Base-by-base conservation (phyloP, 2,888 invertebrate genomes). In the Ectemnius cavifrons region DNA sequence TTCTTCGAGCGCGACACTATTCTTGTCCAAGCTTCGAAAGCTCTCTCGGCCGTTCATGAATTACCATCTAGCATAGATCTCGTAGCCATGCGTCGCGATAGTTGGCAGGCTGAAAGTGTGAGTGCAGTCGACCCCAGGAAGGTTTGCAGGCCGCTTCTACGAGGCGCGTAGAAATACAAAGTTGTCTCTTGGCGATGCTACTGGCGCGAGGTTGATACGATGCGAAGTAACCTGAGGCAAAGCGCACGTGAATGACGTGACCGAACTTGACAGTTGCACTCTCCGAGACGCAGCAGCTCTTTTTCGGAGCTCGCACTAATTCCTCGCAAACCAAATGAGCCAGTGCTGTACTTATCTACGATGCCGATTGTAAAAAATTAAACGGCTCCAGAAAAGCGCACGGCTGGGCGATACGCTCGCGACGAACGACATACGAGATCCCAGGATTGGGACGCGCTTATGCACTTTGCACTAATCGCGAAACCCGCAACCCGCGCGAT, bases 31-130 rank as follows among this genome's bases (percentile, higher is more conserved):
- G 71, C 67, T 67, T 72, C 63, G 60, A 66, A 67, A 37, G 69
- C 65, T 58, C 65, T 58, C 58, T 71, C 58, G 52, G 58, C 45
- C 45, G 59, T 75, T 84, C 83, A 85, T 78, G 80, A 84, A 84
- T 82, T 86, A 88, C 79, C 89, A 89, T 89, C 89, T 88, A 88
- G 82, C 77, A 80, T 78, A 27, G 73, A 66, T 74, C 57, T 67
- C 59, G 23, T 66, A 73, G 67, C 78, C 78, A 80, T 82, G 65
- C 56, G 73, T 76, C 63, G 70, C 23, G 18, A 59, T 58, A 59
- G 59, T 63, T 37, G 59, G 58, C 65, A 70, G 49, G 18, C 81
- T 81, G 62, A 37, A 81, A 81, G 46, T 63, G 28, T 6, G 46
- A 66, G 60, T 37, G 58, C 28, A 66, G 57, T 59, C 71, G 37